These are phyloP conservation scores for Metopolophium dirhodum DNA, from an alignment of 1,140 invertebrate genomes.

Conservation along the genomic window DNA sequence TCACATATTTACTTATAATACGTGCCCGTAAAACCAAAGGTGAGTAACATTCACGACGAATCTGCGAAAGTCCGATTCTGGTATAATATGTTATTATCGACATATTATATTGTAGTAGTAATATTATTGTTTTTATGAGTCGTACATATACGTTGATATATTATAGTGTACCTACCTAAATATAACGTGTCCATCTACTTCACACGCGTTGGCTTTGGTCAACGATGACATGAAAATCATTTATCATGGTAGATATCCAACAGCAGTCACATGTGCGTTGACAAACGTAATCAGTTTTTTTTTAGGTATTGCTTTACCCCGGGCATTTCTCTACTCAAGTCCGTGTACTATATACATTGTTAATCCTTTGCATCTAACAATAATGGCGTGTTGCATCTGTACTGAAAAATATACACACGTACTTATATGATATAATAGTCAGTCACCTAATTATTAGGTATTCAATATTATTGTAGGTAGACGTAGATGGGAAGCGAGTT, in stretches of 20 bases:
- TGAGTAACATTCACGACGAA: neutral
- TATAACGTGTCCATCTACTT: neutral
- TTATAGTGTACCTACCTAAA: neutral
- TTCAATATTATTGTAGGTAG: neutral
- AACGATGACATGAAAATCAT: neutral
- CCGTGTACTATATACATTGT: neutral
- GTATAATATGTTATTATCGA: neutral
- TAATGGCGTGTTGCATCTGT: neutral
- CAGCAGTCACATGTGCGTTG: constrained; percentile 1
- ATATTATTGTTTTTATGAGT: neutral
- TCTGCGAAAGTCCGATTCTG: neutral
- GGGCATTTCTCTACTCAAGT: no score
- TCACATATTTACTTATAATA: neutral
- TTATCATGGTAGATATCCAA: neutral
- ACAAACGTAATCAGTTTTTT: neutral
- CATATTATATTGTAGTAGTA: neutral
- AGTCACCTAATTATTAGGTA: neutral
- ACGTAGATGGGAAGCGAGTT: no score
- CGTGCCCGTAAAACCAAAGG: neutral
- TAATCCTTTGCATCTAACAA: neutral
- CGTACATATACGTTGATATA: neutral
- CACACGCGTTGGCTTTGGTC: neutral
- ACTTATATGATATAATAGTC: neutral
- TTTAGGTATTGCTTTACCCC: neutral
- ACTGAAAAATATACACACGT: neutral